Conservation (phyloP, 1,140 invertebrate species). For the Triops longicaudatus region DNA sequence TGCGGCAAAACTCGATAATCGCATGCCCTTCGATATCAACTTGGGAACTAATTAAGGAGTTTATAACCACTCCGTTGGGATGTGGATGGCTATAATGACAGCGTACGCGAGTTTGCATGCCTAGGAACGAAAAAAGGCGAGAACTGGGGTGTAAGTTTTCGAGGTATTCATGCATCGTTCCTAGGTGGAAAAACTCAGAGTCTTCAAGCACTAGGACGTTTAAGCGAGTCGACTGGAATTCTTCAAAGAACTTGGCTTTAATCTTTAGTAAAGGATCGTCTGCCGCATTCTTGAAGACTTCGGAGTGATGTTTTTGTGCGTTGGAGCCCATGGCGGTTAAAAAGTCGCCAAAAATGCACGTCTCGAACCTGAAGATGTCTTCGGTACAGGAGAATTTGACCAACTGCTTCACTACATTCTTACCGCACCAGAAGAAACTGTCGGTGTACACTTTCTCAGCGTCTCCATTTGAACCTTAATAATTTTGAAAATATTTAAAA, state of each 20-base stretch:
- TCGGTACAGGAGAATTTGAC: slow-evolving; percentile 36
- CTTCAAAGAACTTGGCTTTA: slow-evolving; percentile 36
- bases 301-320: slow-evolving; percentile 36
- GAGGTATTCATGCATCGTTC: slow-evolving; percentile 43
- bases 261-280: slow-evolving; percentile 28
- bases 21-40: slow-evolving; percentile 25
- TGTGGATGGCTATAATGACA: slow-evolving; percentile 14
- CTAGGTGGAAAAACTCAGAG: slow-evolving; percentile 45
- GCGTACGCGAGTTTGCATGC: slow-evolving; percentile 35
- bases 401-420: slow-evolving; percentile 38
- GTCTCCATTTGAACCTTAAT: neutral
- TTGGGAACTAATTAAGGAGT: slow-evolving; percentile 26
- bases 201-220: slow-evolving; percentile 39
- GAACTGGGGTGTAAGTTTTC: slow-evolving; percentile 37
- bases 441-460: slow-evolving; percentile 41
- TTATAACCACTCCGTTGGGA: slow-evolving; percentile 25
- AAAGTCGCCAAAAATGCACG: slow-evolving; percentile 47
- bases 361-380: slow-evolving; percentile 39
- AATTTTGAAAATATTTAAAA: slow-evolving; percentile 10
- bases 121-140: slow-evolving; percentile 36
- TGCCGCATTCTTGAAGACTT: slow-evolving; percentile 30
- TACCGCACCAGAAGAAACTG: slow-evolving; percentile 43
- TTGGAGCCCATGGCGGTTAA: slow-evolving; percentile 41
- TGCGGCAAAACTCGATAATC: slow-evolving; percentile 42
- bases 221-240: slow-evolving; percentile 36